phyloP scores from a whole-genome alignment of 2,888 invertebrate genomes.

The Drosophila neonasuta region DNA sequence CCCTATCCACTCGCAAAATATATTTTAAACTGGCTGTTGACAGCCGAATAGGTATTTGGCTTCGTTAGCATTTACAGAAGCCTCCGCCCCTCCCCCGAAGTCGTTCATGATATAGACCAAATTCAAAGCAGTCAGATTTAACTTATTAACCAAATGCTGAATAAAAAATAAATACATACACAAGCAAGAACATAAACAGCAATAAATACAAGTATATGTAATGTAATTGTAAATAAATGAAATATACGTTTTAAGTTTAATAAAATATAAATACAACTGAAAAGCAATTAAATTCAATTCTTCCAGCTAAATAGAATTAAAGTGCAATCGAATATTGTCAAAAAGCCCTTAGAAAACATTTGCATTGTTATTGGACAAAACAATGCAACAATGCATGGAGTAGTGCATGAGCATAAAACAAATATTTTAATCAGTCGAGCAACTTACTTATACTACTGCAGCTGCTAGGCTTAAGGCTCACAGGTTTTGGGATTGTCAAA shows the following conservation, averaged over 20 bases:
- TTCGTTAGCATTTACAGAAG: slow-evolving; percentile 20
- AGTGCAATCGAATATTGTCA: not conserved
- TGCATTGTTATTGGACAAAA: not conserved
- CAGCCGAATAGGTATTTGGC: slow-evolving; percentile 18
- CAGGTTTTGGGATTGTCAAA: slow-evolving; percentile 15
- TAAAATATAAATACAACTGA: slow-evolving; percentile 30
- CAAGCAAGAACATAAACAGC: not conserved
- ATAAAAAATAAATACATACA: slow-evolving; percentile 44
- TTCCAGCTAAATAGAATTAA: not conserved
- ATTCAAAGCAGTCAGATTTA: slow-evolving; percentile 62
- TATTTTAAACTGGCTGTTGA: slow-evolving; percentile 3
- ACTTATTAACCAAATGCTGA: slow-evolving; percentile 70
- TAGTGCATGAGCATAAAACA: slow-evolving; percentile 30
- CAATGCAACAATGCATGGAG: slow-evolving; percentile 5
- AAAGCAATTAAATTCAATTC: not conserved
- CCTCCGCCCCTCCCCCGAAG: slow-evolving; percentile 4
- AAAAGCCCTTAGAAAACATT: not conserved
- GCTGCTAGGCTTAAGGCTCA: slow-evolving; percentile 14
- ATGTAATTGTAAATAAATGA: slow-evolving; percentile 54
- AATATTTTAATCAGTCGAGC: slow-evolving; percentile 58
- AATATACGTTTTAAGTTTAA: slow-evolving; percentile 52
- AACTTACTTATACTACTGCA: slow-evolving; percentile 32
- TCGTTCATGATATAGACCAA: slow-evolving; percentile 33
- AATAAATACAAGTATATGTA: slow-evolving; percentile 43
- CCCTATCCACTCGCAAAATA: not conserved